Evolutionary conservation across 2,797 vertebrate genomes (phyloP).

Genomic region (Clarias pachynema): DNA sequence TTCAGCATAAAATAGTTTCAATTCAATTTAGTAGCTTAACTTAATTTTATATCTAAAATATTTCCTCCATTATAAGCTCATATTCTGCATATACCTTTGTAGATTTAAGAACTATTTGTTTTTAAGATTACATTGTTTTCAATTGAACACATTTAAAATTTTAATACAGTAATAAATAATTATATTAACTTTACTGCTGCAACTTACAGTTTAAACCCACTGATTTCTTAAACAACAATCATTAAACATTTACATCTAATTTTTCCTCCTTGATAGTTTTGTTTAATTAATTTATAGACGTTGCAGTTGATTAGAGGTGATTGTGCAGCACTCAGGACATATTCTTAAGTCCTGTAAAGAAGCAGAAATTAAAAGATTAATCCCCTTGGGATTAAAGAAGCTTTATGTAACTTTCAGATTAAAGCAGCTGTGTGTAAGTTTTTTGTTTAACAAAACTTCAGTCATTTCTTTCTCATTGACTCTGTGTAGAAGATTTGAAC

Average conservation of each 20-base stretch:
- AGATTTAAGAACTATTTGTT: too few relatives aligned
- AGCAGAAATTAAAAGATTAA: not conserved
- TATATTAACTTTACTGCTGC: too few relatives aligned
- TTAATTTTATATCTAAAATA: not conserved
- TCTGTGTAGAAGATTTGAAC: not conserved
- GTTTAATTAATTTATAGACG: too few relatives aligned
- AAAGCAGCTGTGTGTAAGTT: not conserved
- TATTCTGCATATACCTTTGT: too few relatives aligned
- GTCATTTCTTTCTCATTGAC: not conserved
- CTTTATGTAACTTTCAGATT: not conserved
- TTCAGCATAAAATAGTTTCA: not conserved
- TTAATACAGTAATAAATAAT: not conserved
- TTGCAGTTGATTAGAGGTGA: not conserved
- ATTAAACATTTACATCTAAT: not conserved
- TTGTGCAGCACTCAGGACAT: not conserved
- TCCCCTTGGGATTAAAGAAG: not conserved
- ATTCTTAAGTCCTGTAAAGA: not conserved
- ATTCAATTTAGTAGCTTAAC: not conserved
- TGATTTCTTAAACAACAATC: not conserved
- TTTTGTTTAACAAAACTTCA: not conserved
- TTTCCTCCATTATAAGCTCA: not conserved
- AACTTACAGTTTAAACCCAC: not conserved
- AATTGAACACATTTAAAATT: not conserved
- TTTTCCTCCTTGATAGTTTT: not conserved
- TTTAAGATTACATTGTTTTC: not conserved